phyloP scores from a whole-genome alignment of 1,140 invertebrate genomes.

The Grapholita molesta region DNA sequence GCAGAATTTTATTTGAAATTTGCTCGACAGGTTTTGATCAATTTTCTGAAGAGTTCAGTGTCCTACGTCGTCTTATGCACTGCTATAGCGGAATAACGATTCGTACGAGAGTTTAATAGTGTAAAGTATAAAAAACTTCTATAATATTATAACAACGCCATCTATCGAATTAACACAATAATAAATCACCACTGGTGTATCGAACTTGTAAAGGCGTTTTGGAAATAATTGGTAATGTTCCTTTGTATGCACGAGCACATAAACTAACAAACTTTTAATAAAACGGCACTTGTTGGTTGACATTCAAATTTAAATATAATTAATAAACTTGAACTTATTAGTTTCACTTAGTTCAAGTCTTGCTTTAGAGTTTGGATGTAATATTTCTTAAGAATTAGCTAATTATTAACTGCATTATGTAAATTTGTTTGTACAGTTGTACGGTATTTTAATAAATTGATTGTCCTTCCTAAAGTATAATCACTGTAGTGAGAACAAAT shows the following conservation, averaged over 20 bases:
- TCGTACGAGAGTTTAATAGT: no score
- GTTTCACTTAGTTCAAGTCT: conserved; percentile 19
- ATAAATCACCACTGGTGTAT: no score
- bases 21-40: no score
- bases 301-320: not conserved
- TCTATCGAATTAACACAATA: no score
- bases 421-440: conserved; percentile 62
- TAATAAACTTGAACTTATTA: not conserved
- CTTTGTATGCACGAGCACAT: not conserved
- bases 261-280: not conserved
- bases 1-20: no score
- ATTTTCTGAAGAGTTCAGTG: no score
- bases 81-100: no score
- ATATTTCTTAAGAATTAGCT: conserved; percentile 29
- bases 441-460: conserved; percentile 40
- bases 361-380: conserved; percentile 27
- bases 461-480: not conserved
- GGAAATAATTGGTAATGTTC: no score
- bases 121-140: no score
- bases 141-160: no score
- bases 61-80: no score
- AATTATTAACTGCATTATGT: conserved; percentile 35
- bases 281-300: not conserved
- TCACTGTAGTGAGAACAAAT: conserved; percentile 39
- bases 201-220: no score